A percentile compares a stretch with the other conserved stretches of the same genome.
These are phyloP conservation scores for Porites rus DNA, from an alignment of 92 coral and sea anemone species.

Conservation along the genomic window DNA sequence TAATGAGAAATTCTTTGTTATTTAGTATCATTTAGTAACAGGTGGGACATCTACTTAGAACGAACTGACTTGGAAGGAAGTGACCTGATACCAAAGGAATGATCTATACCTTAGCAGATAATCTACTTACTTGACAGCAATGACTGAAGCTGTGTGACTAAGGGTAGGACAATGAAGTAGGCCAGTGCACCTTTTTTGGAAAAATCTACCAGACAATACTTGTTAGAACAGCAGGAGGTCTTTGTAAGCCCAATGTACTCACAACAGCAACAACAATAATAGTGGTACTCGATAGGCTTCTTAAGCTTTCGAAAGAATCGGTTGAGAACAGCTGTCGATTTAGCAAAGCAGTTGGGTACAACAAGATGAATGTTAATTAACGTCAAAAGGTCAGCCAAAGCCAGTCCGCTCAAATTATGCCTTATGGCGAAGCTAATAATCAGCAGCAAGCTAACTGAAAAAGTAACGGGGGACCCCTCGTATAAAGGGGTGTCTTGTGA, in stretches of 20 bases:
- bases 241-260: too few relatives aligned
- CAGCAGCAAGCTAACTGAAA: conserved; percentile 57
- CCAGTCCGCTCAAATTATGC: conserved; percentile 61
- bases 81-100: too few relatives aligned
- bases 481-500: conserved; percentile 39
- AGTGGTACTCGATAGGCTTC: conserved; percentile 65
- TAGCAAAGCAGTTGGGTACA: conserved; percentile 57
- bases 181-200: conserved; percentile 47
- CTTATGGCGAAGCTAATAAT: conserved; percentile 66
- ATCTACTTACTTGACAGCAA: conserved; percentile 44
- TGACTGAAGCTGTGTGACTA: conserved; percentile 65
- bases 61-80: too few relatives aligned
- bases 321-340: neutral
- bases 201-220: conserved; percentile 49
- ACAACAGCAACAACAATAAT: conserved; percentile 46
- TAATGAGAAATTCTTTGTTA: too few relatives aligned
- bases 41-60: too few relatives aligned
- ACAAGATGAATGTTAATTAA: conserved; percentile 57
- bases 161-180: conserved; percentile 61
- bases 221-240: neutral
- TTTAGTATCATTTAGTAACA: too few relatives aligned
- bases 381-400: conserved; percentile 58
- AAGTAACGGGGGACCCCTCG: conserved; percentile 26
- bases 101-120: too few relatives aligned
- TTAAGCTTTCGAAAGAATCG: conserved; percentile 56